Percentiles rank a stretch among this genome's conserved stretches.
Conservation (phyloP, 1,140 invertebrate species). For the Drosophila asahinai region DNA sequence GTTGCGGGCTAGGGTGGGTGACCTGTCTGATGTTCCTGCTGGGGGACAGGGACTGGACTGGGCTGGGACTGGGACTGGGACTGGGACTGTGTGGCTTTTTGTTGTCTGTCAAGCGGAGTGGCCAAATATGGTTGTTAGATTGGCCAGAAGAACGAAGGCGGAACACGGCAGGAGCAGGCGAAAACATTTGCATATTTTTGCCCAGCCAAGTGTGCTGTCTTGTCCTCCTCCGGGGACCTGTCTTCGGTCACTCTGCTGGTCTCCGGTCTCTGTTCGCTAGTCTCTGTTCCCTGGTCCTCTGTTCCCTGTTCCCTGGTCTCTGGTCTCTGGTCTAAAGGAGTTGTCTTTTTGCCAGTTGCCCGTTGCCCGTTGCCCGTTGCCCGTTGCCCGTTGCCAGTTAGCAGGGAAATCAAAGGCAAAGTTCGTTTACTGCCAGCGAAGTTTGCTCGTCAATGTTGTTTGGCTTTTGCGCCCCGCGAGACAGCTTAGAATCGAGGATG, state of each 20-base stretch:
- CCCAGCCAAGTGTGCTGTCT: conserved; percentile 38
- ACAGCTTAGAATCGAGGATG: conserved; percentile 63
- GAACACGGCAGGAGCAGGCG: conserved; percentile 33
- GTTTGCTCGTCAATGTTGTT: conserved; percentile 60
- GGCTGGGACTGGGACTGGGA: conserved; percentile 1
- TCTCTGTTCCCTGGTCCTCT: conserved; percentile 6
- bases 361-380: conserved; percentile 8
- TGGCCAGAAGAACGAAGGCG: conserved; percentile 49
- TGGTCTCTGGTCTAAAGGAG: conserved; percentile 30
- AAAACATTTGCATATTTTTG: conserved; percentile 75
- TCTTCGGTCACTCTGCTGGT: conserved; percentile 60
- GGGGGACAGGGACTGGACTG: conserved; percentile 14
- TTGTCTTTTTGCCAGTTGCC: conserved; percentile 28
- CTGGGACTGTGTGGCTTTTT: conserved; percentile 54
- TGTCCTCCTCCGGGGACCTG: conserved; percentile 70
- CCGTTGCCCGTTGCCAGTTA: conserved; percentile 55
- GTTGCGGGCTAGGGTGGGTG: conserved; percentile 38
- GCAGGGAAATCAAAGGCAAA: conserved; percentile 73
- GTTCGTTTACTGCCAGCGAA: conserved; percentile 71
- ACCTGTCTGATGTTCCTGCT: conserved; percentile 26
- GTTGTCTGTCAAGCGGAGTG: conserved; percentile 80
- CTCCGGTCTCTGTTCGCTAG: conserved; percentile 9
- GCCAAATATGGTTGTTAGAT: conserved; percentile 83
- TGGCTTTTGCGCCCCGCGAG: conserved; percentile 62
- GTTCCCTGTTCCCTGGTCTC: conserved; percentile 5